Evolutionary conservation across 1,140 invertebrate species (phyloP).

Genomic region (Centruroides sculpturatus): DNA sequence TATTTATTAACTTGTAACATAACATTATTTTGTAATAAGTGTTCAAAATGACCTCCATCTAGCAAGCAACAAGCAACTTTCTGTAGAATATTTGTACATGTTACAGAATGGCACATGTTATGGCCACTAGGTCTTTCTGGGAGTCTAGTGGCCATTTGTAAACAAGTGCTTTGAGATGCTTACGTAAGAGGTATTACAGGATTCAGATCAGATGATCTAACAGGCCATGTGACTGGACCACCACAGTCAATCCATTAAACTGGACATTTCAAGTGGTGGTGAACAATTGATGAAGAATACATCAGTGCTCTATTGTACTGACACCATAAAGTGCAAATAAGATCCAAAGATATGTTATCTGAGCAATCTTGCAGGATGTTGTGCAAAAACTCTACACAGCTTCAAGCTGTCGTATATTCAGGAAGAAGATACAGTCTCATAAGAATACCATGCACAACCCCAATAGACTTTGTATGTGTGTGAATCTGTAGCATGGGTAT

Average conservation of each 20-base stretch:
- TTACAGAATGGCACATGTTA: no score
- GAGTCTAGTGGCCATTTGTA: background rate
- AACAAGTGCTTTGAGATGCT: background rate
- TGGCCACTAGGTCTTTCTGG: background rate
- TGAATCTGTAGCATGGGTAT: background rate
- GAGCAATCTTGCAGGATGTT: background rate
- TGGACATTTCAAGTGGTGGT: background rate
- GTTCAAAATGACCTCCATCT: background rate
- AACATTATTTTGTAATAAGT: background rate
- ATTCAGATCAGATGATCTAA: background rate
- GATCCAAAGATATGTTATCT: background rate
- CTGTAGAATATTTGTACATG: background rate
- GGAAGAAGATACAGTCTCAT: no score
- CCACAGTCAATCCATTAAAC: background rate
- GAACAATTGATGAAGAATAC: background rate
- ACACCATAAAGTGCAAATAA: background rate
- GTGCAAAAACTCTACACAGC: background rate
- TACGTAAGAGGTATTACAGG: background rate
- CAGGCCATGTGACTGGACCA: background rate
- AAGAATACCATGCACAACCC: background rate
- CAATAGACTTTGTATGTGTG: background rate
- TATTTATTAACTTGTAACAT: no score
- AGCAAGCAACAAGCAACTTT: background rate
- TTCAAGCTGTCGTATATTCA: no score
- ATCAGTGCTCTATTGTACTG: background rate